Evolutionary conservation across 2,113 vertebrate species (phyloP).

Genomic region (Pongo abelii): DNA sequence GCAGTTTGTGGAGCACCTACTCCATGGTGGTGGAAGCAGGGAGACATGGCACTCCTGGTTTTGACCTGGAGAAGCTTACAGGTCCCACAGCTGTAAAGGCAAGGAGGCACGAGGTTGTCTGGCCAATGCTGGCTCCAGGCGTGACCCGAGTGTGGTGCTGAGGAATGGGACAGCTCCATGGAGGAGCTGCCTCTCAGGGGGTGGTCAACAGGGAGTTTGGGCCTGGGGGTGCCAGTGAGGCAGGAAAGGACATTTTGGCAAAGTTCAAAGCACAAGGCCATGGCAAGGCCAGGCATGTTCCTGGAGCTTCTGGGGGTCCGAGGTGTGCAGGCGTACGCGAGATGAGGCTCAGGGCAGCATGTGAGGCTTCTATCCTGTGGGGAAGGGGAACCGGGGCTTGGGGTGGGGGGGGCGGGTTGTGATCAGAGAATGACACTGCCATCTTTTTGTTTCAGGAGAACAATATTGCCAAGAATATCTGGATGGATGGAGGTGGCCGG

Average conservation of each 20-base stretch:
- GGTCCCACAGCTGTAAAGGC: fast-evolving
- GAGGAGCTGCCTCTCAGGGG: fast-evolving
- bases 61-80: background rate
- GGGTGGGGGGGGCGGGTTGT: background rate
- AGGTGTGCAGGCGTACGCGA: too few relatives aligned
- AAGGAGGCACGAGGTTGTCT: fast-evolving
- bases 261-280: fast-evolving
- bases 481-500: too few relatives aligned
- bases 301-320: background rate
- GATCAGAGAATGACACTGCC: fast-evolving
- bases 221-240: fast-evolving
- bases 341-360: background rate
- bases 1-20: background rate
- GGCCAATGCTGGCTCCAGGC: fast-evolving
- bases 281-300: background rate
- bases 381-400: too few relatives aligned
- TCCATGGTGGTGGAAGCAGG: fast-evolving
- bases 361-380: background rate
- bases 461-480: background rate
- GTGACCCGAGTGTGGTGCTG: fast-evolving
- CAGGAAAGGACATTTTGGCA: background rate
- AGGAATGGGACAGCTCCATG: fast-evolving
- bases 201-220: fast-evolving
- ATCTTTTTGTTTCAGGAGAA: background rate
- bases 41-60: fast-evolving